Base-by-base conservation (phyloP, 2,888 invertebrate genomes). In the Mechanitis messenoides region DNA sequence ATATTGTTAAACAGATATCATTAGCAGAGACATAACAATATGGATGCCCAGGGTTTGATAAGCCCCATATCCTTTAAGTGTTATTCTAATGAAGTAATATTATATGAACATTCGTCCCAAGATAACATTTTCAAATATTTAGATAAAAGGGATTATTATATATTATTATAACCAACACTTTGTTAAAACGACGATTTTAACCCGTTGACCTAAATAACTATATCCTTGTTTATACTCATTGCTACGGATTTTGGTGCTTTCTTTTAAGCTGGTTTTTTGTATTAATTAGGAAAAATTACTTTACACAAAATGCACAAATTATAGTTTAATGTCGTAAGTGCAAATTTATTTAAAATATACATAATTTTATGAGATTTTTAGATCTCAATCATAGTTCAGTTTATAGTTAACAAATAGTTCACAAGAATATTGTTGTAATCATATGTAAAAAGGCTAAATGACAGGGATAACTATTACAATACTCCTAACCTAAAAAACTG, bases 201-300 rank as follows among this genome's bases (percentile, higher is more conserved):
- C 69, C 71, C 67, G 62, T 65, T 71, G 69, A 71, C 72, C 72
- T 64, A 65, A 68, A 73, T 72, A 69, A 53, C 61, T 55, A 55
- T 60, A 64, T 63, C 65, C 65, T 64, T 65, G 56, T 65, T 66
- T 64, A 60, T 63, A 58, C 62, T 68, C 62, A 68, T 62, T 47
- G 42, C 38, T 50, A 35, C 55, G 59, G 57, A 56, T 61, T 63
- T 55, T 42, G 38, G n/a, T 45, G 11, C 35, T 59, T 28, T 45
- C 59, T 59, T 65, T 65, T 63, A 54, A 54, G 11, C 53, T 33
- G 47, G 50, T 47, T 60, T 20, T 54, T 50, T 50, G 31, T 58
- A 58, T 56, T 74, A 76, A 74, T 71, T 67, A 55, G 55, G 33
- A 56, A 56, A 60, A 46, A 55, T 11, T 45, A 35, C 42, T 33